A percentile compares a stretch with the other conserved stretches of the same genome.
phyloP scores from a whole-genome alignment of 2,888 invertebrate species.

The Diplolepis rosae region DNA sequence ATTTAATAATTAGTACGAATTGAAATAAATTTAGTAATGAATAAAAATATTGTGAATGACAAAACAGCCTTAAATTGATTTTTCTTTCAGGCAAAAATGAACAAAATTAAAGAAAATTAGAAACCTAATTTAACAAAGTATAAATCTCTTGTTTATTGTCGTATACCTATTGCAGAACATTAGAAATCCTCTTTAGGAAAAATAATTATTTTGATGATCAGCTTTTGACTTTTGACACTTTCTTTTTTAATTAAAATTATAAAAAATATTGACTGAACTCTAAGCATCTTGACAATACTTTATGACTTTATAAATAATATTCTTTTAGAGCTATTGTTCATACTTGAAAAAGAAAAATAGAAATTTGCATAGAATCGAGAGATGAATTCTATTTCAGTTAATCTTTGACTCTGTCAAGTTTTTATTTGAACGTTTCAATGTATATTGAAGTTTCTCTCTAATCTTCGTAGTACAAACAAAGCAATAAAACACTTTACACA shows the following conservation, averaged over 20 bases:
- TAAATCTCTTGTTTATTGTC: not conserved
- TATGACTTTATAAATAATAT: too few species aligned
- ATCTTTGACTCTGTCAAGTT: constrained; percentile 15
- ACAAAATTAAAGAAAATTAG: not conserved
- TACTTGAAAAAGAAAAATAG: not conserved
- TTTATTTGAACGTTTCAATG: not conserved
- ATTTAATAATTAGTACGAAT: too few species aligned
- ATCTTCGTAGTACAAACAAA: constrained; percentile 10
- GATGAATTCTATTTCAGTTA: constrained; percentile 6
- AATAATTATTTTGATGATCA: too few species aligned
- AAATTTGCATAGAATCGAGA: constrained; percentile 21
- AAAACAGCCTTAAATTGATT: not conserved
- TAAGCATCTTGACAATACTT: too few species aligned
- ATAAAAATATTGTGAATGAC: too few species aligned
- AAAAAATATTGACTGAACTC: too few species aligned
- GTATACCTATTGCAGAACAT: too few species aligned
- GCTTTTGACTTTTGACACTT: too few species aligned
- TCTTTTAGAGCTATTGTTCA: not conserved
- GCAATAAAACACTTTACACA: not conserved
- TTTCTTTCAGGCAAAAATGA: not conserved
- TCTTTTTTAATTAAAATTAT: too few species aligned
- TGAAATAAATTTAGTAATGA: too few species aligned
- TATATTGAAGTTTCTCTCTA: constrained; percentile 2
- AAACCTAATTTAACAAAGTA: not conserved
- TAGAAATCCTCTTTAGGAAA: too few species aligned